Conservation (phyloP, 2,797 vertebrate genomes). For the Anguilla pacifica region DNA sequence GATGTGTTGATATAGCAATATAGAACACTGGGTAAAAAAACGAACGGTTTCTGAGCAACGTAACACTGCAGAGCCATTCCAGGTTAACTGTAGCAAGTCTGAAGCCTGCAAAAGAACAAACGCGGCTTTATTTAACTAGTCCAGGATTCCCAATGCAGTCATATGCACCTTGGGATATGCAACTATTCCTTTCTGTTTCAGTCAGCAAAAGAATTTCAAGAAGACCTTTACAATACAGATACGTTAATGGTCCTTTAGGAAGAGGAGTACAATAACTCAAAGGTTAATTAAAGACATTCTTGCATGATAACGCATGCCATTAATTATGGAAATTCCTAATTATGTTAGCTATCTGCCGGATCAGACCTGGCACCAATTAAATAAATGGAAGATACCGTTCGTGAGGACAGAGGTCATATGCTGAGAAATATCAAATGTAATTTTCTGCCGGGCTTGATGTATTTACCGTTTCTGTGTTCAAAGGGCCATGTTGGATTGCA, state of each 20-base stretch:
- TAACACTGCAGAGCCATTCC: background rate
- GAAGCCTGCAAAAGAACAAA: background rate
- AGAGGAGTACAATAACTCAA: constrained; percentile 25
- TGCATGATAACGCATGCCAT: constrained; percentile 71
- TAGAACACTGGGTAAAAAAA: no score
- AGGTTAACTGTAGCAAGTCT: background rate
- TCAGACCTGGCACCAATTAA: constrained; percentile 81
- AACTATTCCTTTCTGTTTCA: no score
- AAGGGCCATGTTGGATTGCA: background rate
- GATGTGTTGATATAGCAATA: no score
- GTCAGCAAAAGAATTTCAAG: background rate
- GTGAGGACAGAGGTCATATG: constrained; percentile 79
- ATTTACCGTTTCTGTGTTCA: constrained; percentile 58
- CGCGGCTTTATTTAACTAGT: background rate
- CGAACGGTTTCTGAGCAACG: no score
- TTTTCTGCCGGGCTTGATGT: constrained; percentile 81
- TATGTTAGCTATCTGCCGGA: constrained; percentile 81
- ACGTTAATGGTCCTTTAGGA: constrained; percentile 16
- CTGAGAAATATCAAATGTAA: constrained; percentile 82
- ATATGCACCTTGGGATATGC: background rate
- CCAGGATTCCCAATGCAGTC: background rate
- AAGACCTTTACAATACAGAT: constrained; percentile 23
- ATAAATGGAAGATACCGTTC: constrained; percentile 80
- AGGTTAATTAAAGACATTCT: constrained; percentile 55
- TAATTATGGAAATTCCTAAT: constrained; percentile 82